phyloP scores from a whole-genome alignment of 2,797 vertebrate species.

The Menidia menidia region DNA sequence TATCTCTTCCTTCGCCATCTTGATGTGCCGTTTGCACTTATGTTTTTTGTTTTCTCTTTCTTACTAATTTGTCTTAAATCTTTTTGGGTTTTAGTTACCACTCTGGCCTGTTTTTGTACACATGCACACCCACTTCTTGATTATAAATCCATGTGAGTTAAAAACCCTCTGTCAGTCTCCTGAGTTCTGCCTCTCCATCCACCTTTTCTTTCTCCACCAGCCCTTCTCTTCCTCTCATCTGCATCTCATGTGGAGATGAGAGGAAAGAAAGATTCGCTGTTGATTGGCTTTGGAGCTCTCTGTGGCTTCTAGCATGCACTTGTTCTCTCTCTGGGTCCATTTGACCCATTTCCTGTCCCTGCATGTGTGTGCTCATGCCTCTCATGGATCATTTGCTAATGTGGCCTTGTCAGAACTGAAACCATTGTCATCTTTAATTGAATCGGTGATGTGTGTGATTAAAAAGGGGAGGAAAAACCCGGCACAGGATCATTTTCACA shows the following conservation, averaged over 20 bases:
- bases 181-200: conserved; percentile 39
- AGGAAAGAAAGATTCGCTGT: conserved; percentile 27
- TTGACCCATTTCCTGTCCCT: conserved; percentile 63
- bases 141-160: conserved; percentile 66
- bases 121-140: conserved; percentile 26
- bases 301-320: conserved; percentile 41
- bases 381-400: conserved; percentile 50
- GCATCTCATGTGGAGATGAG: conserved; percentile 24
- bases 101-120: not conserved
- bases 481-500: conserved; percentile 1
- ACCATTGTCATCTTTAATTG: conserved; percentile 36
- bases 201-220: not conserved
- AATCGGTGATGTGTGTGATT: conserved; percentile 1
- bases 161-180: conserved; percentile 29
- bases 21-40: conserved; percentile 15
- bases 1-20: conserved; percentile 24
- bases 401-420: conserved; percentile 37
- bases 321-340: conserved; percentile 65
- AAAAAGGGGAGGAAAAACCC: not conserved
- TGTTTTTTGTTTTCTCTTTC: conserved; percentile 15
- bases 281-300: conserved; percentile 43
- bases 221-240: conserved; percentile 28
- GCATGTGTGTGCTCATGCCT: conserved; percentile 17
- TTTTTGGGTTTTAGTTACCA: not conserved
- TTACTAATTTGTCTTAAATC: conserved; percentile 16